Conservation (phyloP, 2,797 vertebrate genomes). For the Threskiornis aethiopicus region DNA sequence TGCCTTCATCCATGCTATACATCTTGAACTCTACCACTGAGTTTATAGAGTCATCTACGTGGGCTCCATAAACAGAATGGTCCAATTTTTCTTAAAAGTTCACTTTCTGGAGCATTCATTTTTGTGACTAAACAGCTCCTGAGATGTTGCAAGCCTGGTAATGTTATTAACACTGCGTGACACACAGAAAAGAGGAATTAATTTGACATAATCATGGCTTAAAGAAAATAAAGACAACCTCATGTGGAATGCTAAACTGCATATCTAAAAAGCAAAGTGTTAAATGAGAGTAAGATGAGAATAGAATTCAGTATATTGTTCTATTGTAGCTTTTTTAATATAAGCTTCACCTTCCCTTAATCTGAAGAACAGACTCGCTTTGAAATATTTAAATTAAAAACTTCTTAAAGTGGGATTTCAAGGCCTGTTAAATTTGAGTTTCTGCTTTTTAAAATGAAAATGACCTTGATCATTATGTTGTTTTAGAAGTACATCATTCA, state of each 20-base stretch:
- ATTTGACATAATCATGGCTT: constrained; percentile 40
- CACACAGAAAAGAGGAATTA: constrained; percentile 41
- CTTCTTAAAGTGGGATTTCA: constrained; percentile 41
- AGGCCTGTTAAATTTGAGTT: constrained; percentile 35
- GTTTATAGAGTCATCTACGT: background rate
- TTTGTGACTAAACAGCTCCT: constrained; percentile 26
- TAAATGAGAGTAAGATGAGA: constrained; percentile 38
- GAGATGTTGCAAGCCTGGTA: constrained; percentile 14
- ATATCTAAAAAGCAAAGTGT: constrained; percentile 48
- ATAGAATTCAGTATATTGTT: constrained; percentile 32
- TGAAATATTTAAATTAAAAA: constrained; percentile 51
- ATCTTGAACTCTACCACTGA: background rate
- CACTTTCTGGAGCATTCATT: background rate
- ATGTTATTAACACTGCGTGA: background rate
- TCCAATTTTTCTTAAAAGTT: background rate
- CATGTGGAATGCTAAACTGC: constrained; percentile 23
- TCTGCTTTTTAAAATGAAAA: constrained; percentile 30
- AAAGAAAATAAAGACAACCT: constrained; percentile 46
- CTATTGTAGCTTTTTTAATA: background rate
- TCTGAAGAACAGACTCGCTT: constrained; percentile 28
- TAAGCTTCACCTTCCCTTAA: constrained; percentile 41
- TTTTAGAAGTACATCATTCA: constrained; percentile 17
- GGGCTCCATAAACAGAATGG: background rate
- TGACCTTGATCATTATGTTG: constrained; percentile 33
- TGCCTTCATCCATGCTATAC: background rate